A percentile compares a stretch with the other conserved stretches of the same genome.
Evolutionary conservation across 2,888 invertebrate species (phyloP).

Genomic region (Hypercompe scribonia): DNA sequence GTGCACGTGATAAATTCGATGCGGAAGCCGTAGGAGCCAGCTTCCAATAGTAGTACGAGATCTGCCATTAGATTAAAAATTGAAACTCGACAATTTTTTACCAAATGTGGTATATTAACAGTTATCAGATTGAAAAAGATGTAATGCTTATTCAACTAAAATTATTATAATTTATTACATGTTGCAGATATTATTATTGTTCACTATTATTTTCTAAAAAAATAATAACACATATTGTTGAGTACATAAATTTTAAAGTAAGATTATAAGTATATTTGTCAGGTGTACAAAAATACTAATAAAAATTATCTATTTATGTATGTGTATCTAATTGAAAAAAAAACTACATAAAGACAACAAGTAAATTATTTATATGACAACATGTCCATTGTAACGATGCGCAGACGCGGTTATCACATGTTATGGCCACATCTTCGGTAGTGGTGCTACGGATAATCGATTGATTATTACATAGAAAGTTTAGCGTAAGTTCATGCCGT

Average conservation of each 20-base stretch:
- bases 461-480: conserved; percentile 42
- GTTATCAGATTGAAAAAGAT: background rate
- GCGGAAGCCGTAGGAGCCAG: background rate
- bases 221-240: background rate
- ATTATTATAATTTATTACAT: too few species aligned
- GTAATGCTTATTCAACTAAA: too few species aligned
- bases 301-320: background rate
- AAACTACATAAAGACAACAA: conserved; percentile 30
- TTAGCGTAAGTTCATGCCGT: conserved; percentile 55
- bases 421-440: conserved; percentile 43
- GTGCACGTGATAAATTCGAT: background rate
- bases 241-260: background rate
- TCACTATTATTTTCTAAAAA: background rate
- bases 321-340: conserved; percentile 3
- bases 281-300: background rate
- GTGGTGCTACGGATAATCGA: conserved; percentile 44
- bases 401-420: conserved; percentile 61
- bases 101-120: background rate
- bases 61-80: background rate
- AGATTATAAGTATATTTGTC: background rate
- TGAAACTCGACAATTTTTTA: background rate
- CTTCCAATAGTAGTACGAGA: background rate
- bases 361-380: conserved; percentile 59
- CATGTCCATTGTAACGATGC: conserved; percentile 58
- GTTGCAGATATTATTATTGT: too few species aligned